Base-by-base conservation (phyloP, 2,888 invertebrate species). In the Dusona sp. region DNA sequence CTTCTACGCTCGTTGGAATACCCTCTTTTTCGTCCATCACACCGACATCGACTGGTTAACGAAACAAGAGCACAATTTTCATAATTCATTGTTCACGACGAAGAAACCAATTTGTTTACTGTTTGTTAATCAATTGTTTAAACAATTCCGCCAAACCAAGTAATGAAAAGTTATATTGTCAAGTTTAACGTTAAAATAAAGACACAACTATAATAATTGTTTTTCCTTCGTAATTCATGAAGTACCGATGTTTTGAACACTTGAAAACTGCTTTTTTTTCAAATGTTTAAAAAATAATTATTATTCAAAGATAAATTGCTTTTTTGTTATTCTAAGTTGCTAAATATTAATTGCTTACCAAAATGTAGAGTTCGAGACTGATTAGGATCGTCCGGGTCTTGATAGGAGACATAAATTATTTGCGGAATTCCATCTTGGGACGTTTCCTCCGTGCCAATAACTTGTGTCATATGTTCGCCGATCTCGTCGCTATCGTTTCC, bases 351-450 rank as follows among this genome's bases (percentile, higher is more conserved):
- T 61, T 7, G 13, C 74, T 85, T 90, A 92, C 93, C 92, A 38
- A 94, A 92, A 85, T 93, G 93, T 75, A 95, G 89, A 2, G 95
- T 94, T 81, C 93, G 91, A 8, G 94, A 91, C 80, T 94, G 94
- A 87, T 93, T 92, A 4, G 94, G 94, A 88, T 94, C 93, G 83
- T 94, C 92, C 25, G 94, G 93, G 89, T 95, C 95, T 87, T 95
- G 94, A 89, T 95, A 95, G 2, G 95, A 94, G 0, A 95, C 94
- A 86, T 95, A 95, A 85, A 95, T 94, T 79, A 95, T 95, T 89
- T 95, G 95, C 42, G 94, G 94, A 22, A 92, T 91, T 22, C 91
- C 94, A 84, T 94, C 94, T 61, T 90, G 92, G 6, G 91, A 90
- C 11, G 90, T 85, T 81, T 94, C 92, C 22, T 94, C 92, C 7